Percentiles rank a stretch among this genome's conserved stretches.
phyloP scores from a whole-genome alignment of 2,113 vertebrate species.

The Pterophyllum scalare region DNA sequence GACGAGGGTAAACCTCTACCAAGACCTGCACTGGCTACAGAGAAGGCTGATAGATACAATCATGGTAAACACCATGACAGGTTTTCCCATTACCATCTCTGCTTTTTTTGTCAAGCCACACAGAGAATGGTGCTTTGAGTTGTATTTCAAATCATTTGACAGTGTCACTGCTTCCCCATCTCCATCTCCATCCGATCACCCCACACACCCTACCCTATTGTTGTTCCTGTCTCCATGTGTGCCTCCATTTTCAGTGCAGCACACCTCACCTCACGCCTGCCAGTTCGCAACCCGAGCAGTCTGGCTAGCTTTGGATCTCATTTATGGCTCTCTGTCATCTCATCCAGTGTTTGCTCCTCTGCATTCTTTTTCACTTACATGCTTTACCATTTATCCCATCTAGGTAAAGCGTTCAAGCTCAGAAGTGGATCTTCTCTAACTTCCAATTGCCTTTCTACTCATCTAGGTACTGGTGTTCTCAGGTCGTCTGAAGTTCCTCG shows the following conservation, averaged over 20 bases:
- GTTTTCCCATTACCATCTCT: conserved; percentile 71
- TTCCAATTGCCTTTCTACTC: conserved; percentile 61
- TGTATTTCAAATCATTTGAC: conserved; percentile 68
- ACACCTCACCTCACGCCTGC: conserved; percentile 47
- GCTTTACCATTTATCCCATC: conserved; percentile 57
- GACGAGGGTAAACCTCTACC: conserved; percentile 76
- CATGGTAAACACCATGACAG: conserved; percentile 77
- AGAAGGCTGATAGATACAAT: conserved; percentile 73
- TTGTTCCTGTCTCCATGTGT: conserved; percentile 61
- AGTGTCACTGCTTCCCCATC: conserved; percentile 70
- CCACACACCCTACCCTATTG: conserved; percentile 54
- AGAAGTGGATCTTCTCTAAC: conserved; percentile 31
- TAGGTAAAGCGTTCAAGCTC: conserved; percentile 42
- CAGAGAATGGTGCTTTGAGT: conserved; percentile 58
- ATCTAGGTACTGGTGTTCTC: conserved; percentile 67
- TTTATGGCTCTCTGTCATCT: conserved; percentile 53
- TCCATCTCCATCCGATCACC: conserved; percentile 65
- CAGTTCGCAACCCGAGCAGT: conserved; percentile 42
- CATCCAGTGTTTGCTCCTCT: conserved; percentile 55
- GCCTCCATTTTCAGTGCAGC: conserved; percentile 53
- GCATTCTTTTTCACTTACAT: conserved; percentile 44
- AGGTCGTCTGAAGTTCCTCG: conserved; percentile 56
- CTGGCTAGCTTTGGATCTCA: conserved; percentile 37
- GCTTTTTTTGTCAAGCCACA: conserved; percentile 67
- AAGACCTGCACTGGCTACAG: conserved; percentile 74